A percentile compares a stretch with the other conserved stretches of the same genome.
phyloP scores from a whole-genome alignment of 2,113 vertebrate genomes.

The Eulacestoma nigropectus region DNA sequence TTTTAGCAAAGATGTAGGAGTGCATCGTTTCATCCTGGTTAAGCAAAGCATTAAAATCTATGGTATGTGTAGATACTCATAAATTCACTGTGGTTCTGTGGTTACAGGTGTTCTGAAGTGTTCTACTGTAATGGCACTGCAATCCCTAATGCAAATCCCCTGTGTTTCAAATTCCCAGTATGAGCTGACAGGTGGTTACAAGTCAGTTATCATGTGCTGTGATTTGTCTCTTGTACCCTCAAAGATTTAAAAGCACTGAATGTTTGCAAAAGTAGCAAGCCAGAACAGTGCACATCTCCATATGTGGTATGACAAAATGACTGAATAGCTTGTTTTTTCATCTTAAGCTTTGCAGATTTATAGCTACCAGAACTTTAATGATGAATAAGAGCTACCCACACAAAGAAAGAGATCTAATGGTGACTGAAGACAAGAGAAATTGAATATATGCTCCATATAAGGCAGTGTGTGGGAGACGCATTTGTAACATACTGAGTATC shows the following conservation, averaged over 20 bases:
- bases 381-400: slow-evolving; percentile 21
- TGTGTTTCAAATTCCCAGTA: neutral
- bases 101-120: neutral
- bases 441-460: neutral
- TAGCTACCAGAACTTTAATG: neutral
- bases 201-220: neutral
- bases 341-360: slow-evolving; percentile 11
- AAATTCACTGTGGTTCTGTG: neutral
- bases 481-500: slow-evolving; percentile 20
- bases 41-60: neutral
- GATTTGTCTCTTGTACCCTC: neutral
- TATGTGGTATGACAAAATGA: neutral
- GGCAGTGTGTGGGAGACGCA: neutral
- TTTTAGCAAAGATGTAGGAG: neutral
- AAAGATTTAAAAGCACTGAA: neutral
- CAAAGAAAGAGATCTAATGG: neutral
- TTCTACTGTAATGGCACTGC: neutral
- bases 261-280: neutral
- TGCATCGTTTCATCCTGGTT: neutral
- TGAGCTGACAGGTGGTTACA: neutral
- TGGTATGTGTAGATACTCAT: neutral
- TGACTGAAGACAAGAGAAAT: slow-evolving; percentile 7
- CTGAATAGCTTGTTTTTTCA: neutral
- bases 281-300: neutral
- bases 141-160: neutral